Percentiles rank a stretch among this genome's conserved stretches.
phyloP scores from a whole-genome alignment of 2,113 vertebrate genomes.

The Aegypius monachus region DNA sequence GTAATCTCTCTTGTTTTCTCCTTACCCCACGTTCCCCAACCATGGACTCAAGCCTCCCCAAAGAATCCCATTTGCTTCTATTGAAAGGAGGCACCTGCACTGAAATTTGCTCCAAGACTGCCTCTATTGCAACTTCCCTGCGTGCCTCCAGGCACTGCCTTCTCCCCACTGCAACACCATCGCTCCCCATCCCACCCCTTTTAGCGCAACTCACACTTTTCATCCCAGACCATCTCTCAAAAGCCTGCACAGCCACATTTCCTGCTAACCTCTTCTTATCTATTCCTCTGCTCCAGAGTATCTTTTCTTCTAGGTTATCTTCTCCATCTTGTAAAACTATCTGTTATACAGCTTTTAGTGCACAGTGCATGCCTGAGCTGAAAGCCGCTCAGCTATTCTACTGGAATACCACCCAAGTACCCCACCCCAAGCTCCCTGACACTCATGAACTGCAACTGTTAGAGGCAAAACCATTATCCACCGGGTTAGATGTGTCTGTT shows the following conservation, averaged over 20 bases:
- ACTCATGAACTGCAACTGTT: not conserved
- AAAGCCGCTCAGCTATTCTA: not conserved
- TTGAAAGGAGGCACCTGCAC: not conserved
- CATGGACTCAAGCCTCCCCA: not conserved
- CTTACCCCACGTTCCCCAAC: accelerated
- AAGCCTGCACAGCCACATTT: not conserved
- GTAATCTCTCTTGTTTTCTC: not conserved
- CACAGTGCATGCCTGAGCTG: not conserved
- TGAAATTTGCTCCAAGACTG: not conserved
- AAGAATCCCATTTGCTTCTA: not conserved
- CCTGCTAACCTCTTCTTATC: not conserved
- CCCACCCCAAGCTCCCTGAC: not conserved
- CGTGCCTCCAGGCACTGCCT: not conserved
- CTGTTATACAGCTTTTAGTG: not conserved
- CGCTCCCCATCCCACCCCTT: not conserved
- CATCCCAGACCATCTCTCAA: not conserved
- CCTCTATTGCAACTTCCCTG: not conserved
- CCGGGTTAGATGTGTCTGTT: not conserved
- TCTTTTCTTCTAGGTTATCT: not conserved
- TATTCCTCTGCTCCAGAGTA: not conserved
- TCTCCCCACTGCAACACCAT: not conserved
- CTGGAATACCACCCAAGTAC: not conserved
- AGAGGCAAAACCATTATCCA: not conserved
- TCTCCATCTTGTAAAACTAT: not conserved
- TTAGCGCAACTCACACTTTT: not conserved